These are phyloP conservation scores for Madoqua kirkii DNA, from an alignment of 2,113 vertebrate genomes.

Conservation along the genomic window DNA sequence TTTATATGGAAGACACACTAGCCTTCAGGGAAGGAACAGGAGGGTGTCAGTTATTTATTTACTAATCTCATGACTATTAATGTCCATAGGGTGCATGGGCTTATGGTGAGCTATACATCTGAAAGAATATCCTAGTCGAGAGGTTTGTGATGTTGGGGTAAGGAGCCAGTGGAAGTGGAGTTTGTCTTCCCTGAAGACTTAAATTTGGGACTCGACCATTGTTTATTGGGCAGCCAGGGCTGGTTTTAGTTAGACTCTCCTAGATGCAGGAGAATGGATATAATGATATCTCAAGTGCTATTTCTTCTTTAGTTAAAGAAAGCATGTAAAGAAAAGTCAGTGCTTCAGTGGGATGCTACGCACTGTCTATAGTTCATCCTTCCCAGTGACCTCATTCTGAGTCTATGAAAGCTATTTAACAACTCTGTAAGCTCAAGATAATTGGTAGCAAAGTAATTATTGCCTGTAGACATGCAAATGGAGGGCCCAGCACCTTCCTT, in stretches of 20 bases:
- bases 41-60: not conserved
- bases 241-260: not conserved
- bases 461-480: not conserved
- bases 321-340: not conserved
- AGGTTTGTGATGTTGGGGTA: not conserved
- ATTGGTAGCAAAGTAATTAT: not conserved
- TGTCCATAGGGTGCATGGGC: not conserved
- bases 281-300: not conserved
- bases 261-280: not conserved
- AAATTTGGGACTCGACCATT: not conserved
- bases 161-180: not conserved
- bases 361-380: not conserved
- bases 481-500: not conserved
- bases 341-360: not conserved
- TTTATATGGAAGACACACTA: not conserved
- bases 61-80: constrained; percentile 34
- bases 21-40: not conserved
- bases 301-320: constrained; percentile 17
- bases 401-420: not conserved
- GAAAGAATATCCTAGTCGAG: constrained; percentile 14
- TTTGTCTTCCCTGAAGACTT: not conserved
- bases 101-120: not conserved
- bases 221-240: not conserved
- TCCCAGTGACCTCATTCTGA: not conserved
- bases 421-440: not conserved